These are phyloP conservation scores for Pocillopora damicornis DNA, from an alignment of 64 coral and sea anemone genomes.

Conservation along the genomic window DNA sequence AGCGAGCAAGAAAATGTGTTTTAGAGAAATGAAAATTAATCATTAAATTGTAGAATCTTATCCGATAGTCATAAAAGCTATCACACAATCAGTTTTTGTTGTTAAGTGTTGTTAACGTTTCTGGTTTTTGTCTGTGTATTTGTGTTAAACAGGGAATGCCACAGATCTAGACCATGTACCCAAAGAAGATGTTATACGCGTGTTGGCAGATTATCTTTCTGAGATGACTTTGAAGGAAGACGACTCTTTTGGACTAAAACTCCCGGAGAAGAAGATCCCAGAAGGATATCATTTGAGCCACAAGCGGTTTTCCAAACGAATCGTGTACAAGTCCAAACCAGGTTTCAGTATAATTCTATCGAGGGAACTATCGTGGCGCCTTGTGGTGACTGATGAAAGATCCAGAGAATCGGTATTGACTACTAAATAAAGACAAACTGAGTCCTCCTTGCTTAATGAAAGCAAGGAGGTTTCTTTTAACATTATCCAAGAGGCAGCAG, in stretches of 20 bases:
- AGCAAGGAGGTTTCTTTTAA: too few relatives aligned
- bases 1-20: too few relatives aligned
- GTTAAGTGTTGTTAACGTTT: too few relatives aligned
- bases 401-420: not conserved
- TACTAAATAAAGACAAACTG: not conserved
- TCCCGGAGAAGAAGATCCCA: not conserved
- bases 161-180: not conserved
- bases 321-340: not conserved
- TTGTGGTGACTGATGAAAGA: not conserved
- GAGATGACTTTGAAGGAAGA: not conserved
- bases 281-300: conserved; percentile 6
- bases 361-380: not conserved
- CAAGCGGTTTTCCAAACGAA: not conserved
- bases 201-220: not conserved
- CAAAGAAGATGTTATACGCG: not conserved
- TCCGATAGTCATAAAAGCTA: too few relatives aligned
- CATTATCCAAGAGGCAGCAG: too few relatives aligned
- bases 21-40: too few relatives aligned
- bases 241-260: not conserved
- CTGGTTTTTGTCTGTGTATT: not conserved
- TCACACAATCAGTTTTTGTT: too few relatives aligned
- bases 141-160: not conserved
- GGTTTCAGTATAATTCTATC: not conserved
- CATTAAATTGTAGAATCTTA: too few relatives aligned
- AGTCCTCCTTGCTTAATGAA: too few relatives aligned